A percentile compares a stretch with the other conserved stretches of the same genome.
These are phyloP conservation scores for Heliocidaris erythrogramma DNA, from an alignment of 35 echinoderm and acorn worm species.

Conservation along the genomic window DNA sequence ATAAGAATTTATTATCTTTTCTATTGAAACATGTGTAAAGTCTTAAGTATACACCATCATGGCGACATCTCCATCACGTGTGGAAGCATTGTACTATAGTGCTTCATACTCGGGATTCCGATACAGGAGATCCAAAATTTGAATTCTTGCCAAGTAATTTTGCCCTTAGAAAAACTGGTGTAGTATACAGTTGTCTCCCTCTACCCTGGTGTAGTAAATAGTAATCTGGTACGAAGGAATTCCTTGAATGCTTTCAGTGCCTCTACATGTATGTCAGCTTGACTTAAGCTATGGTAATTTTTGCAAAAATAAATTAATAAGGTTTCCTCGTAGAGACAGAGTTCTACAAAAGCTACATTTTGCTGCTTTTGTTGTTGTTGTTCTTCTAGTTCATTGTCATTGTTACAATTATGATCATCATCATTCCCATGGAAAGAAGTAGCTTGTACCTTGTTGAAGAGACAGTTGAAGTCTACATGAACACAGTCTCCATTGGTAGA, in stretches of 20 bases:
- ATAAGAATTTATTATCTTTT: conserved; percentile 1
- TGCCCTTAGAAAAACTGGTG: too few species aligned
- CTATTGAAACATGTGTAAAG: background rate
- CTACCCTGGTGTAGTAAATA: background rate
- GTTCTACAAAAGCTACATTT: too few species aligned
- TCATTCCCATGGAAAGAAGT: background rate
- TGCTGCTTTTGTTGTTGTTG: too few species aligned
- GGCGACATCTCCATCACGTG: background rate
- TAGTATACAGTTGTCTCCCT: background rate
- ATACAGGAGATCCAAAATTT: background rate
- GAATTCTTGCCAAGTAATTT: background rate
- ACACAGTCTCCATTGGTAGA: conserved; percentile 95
- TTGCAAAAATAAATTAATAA: too few species aligned
- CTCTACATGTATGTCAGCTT: background rate
- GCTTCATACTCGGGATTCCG: too few species aligned
- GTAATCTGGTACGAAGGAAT: background rate
- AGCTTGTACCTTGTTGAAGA: conserved; percentile 90
- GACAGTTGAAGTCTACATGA: conserved; percentile 99
- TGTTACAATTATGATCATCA: background rate
- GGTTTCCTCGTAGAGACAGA: too few species aligned
- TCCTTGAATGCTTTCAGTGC: background rate
- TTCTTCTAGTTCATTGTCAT: background rate
- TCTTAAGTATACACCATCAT: background rate
- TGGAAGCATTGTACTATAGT: too few species aligned
- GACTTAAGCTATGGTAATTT: too few species aligned